Percentiles rank a stretch among this genome's conserved stretches.
Evolutionary conservation across 2,797 vertebrate species (phyloP).

Genomic region (Tragopan temminckii): DNA sequence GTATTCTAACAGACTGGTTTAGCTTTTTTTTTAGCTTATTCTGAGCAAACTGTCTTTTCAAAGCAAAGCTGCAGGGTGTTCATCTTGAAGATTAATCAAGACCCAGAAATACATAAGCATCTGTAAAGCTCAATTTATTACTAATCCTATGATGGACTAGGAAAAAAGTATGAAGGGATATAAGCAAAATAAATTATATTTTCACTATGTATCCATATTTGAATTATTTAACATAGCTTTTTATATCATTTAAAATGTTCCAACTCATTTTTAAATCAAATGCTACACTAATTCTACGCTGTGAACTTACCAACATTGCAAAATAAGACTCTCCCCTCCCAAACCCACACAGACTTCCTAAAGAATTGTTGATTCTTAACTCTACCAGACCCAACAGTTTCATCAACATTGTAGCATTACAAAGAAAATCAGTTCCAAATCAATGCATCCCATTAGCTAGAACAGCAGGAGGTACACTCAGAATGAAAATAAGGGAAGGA

Average conservation of each 20-base stretch:
- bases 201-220: conserved; percentile 1
- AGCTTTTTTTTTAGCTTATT: too few relatives aligned
- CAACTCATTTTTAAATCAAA: conserved; percentile 20
- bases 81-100: conserved; percentile 73
- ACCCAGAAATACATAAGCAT: conserved; percentile 65
- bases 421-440: conserved; percentile 51
- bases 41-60: conserved; percentile 49
- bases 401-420: background rate
- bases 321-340: background rate
- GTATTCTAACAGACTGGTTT: conserved; percentile 16
- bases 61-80: conserved; percentile 70
- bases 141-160: conserved; percentile 43
- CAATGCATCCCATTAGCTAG: conserved; percentile 36
- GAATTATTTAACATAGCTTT: conserved; percentile 32
- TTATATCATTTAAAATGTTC: background rate
- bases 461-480: conserved; percentile 47
- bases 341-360: background rate
- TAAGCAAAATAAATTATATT: background rate
- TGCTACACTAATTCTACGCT: conserved; percentile 15
- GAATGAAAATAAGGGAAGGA: conserved; percentile 63
- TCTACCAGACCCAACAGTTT: background rate
- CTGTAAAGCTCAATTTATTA: conserved; percentile 55
- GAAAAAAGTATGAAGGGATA: conserved; percentile 22
- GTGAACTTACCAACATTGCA: conserved; percentile 29
- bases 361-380: conserved; percentile 44